Conservation (phyloP, 2,113 vertebrate genomes). For the Oriolus oriolus region DNA sequence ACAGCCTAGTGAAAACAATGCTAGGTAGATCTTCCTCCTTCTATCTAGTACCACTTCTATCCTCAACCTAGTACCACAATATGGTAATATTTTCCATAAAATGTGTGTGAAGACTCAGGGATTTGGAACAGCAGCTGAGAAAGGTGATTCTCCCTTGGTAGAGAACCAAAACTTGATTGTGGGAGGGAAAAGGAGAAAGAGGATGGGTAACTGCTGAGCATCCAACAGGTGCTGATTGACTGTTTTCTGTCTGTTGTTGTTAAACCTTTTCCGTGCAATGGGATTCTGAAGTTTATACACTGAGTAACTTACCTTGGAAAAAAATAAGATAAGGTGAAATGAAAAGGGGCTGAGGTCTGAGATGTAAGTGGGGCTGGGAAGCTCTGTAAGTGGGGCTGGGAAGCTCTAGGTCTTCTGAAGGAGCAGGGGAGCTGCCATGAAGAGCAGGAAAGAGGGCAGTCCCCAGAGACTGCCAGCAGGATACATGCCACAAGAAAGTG, state of each 20-base stretch:
- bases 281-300: background rate
- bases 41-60: no score
- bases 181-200: background rate
- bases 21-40: background rate
- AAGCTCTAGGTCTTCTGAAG: background rate
- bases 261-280: background rate
- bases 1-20: background rate
- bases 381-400: background rate
- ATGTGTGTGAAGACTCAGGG: background rate
- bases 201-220: background rate
- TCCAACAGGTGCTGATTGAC: background rate
- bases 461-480: background rate
- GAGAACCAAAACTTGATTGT: background rate
- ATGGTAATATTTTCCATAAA: background rate
- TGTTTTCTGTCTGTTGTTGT: background rate
- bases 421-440: background rate
- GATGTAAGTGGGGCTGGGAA: background rate
- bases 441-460: background rate
- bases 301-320: background rate
- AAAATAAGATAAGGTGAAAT: background rate
- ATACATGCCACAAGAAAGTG: rapidly evolving
- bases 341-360: background rate
- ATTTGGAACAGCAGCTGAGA: background rate
- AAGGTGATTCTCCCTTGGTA: background rate
- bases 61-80: background rate